Conservation (phyloP, 30 jellyfish, hydroid and myxozoan species). For the Pseudorhiza aurosa region DNA sequence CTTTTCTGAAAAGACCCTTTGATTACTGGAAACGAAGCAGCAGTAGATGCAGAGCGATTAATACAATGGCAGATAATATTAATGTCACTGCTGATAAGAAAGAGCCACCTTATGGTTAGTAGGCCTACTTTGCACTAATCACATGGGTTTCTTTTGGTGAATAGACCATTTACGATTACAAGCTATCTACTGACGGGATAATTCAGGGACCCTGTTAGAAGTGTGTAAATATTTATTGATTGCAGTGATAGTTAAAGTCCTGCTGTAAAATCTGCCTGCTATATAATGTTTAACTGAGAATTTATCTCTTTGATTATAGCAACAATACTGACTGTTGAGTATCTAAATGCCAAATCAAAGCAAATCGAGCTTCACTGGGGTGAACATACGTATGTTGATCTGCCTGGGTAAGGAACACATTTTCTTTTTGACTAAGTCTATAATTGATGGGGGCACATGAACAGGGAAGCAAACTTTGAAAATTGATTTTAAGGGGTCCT, state of each 20-base stretch:
- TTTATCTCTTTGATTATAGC: too few relatives aligned
- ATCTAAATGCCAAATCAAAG: conserved; percentile 38
- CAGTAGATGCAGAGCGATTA: neutral
- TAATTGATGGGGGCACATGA: too few relatives aligned
- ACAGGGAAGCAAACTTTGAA: too few relatives aligned
- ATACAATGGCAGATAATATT: conserved; percentile 42
- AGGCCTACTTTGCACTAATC: conserved; percentile 3
- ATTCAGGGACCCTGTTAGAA: neutral
- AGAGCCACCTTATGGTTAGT: conserved; percentile 66
- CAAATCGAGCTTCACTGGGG: conserved; percentile 52
- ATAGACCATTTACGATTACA: too few relatives aligned
- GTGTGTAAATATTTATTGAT: neutral
- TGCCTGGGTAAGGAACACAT: conserved; percentile 42
- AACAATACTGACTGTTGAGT: conserved; percentile 61
- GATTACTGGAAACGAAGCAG: neutral
- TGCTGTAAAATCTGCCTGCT: too few relatives aligned
- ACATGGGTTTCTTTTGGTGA: neutral
- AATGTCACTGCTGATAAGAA: conserved; percentile 55
- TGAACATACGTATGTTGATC: conserved; percentile 52
- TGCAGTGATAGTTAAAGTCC: too few relatives aligned
- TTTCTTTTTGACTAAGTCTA: neutral
- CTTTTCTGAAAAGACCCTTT: neutral
- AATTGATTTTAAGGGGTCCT: too few relatives aligned
- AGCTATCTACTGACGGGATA: neutral
- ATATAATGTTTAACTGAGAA: too few relatives aligned